Percentiles rank a stretch among this genome's conserved stretches.
These are phyloP conservation scores for Urophycis tenuis DNA, from an alignment of 2,797 vertebrate species.

Conservation along the genomic window DNA sequence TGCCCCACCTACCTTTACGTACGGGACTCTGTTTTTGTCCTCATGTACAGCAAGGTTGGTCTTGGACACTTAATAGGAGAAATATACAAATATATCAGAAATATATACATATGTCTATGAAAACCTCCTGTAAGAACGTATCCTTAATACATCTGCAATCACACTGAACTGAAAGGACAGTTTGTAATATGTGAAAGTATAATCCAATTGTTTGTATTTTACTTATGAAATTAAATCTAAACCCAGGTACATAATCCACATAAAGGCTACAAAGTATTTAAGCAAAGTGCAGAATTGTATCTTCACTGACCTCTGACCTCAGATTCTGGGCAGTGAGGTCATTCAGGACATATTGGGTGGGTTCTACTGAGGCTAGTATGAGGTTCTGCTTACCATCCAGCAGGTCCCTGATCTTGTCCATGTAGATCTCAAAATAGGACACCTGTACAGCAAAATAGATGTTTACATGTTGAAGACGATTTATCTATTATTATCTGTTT, in stretches of 20 bases:
- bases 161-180: not conserved
- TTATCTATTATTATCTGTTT: not conserved
- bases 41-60: slow-evolving; percentile 90
- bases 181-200: not conserved
- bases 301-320: not conserved
- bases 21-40: slow-evolving; percentile 90
- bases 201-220: not conserved
- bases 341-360: not conserved
- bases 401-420: slow-evolving; percentile 92
- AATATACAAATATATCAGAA: too few relatives aligned
- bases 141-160: not conserved
- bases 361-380: not conserved
- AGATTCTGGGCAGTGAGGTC: not conserved
- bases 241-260: not conserved
- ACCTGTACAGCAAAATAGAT: slow-evolving; percentile 66
- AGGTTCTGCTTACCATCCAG: slow-evolving; percentile 74
- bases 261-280: not conserved
- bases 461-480: not conserved
- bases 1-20: slow-evolving; percentile 80
- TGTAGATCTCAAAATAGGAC: slow-evolving; percentile 91
- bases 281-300: not conserved
- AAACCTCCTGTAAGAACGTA: not conserved
- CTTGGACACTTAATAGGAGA: slow-evolving; percentile 80
- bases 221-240: not conserved
- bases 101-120: not conserved